phyloP scores from a whole-genome alignment of 2,888 invertebrate species.

The Eristalinus aeneus region DNA sequence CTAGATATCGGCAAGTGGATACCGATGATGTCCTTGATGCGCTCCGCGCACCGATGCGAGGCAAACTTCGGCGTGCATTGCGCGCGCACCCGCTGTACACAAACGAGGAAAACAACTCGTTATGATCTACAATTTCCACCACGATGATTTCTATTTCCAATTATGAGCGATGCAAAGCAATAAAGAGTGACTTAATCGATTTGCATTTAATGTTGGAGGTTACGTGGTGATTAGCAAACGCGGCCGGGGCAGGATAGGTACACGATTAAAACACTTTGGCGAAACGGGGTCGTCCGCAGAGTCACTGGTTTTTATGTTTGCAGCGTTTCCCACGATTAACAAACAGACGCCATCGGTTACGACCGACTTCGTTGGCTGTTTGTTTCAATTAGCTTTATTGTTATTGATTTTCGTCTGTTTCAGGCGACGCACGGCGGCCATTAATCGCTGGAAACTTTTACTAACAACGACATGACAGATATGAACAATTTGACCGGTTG shows the following conservation, averaged over 20 bases:
- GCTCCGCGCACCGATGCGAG: slow-evolving; percentile 29
- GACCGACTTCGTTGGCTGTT: slow-evolving; percentile 13
- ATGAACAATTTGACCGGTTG: slow-evolving; percentile 33
- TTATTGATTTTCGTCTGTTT: slow-evolving; percentile 39
- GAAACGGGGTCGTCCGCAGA: neutral
- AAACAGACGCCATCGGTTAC: neutral
- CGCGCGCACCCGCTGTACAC: neutral
- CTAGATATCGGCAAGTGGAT: slow-evolving; percentile 20
- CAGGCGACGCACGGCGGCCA: slow-evolving; percentile 28
- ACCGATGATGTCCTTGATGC: slow-evolving; percentile 61
- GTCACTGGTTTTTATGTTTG: neutral
- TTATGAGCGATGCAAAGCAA: slow-evolving; percentile 42
- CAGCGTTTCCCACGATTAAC: neutral
- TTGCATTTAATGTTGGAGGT: slow-evolving; percentile 37
- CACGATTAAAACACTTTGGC: neutral
- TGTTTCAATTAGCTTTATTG: slow-evolving; percentile 29
- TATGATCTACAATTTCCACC: slow-evolving; percentile 27
- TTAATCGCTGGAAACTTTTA: slow-evolving; percentile 39
- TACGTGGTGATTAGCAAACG: neutral
- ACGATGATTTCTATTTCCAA: slow-evolving; percentile 19
- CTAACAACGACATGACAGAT: slow-evolving; percentile 31
- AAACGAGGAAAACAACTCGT: slow-evolving; percentile 34
- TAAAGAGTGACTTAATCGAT: slow-evolving; percentile 44
- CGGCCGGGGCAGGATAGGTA: neutral
- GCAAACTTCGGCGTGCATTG: slow-evolving; percentile 14